Evolutionary conservation across 2,888 invertebrate genomes (phyloP), one percentile per base, ranked within the genome.

Genomic region (Argynnis bischoffii): DNA sequence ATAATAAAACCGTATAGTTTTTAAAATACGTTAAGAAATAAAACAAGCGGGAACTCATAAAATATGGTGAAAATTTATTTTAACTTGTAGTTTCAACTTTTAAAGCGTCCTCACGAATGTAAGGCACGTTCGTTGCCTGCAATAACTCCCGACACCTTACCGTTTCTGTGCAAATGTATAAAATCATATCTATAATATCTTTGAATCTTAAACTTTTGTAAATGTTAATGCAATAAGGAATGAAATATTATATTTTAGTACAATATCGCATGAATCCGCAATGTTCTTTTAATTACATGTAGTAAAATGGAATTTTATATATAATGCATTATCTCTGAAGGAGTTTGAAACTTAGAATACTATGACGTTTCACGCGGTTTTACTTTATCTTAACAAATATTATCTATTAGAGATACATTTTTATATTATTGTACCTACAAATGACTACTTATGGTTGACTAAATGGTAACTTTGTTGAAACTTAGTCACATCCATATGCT

Each of bases 31-130:
- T 16, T 35, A 60, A 60, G 60, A 60, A 60, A 60, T 51, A 51
- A 16, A 31, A 51, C 50, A 60, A 35, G 55, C 47, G 31, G 69
- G 55, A 69, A 65, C 64, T 53, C 47, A 35, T 66, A 47, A 65
- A 66, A 66, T 66, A 69, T 66, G 53, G 69, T 41, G 54, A 50
- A 50, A 60, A 63, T 26, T 57, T 51, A 54, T 59, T 66, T 59
- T 64, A 69, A 67, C 54, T 31, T 51, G 64, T 57, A 66, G 60
- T 55, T 60, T 31, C 50, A 60, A 69, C 61, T 66, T 61, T 61
- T 60, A 69, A 57, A 57, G 66, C 60, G 55, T 51, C 63, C 60
- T 61, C 61, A 64, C 64, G 57, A 67, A 67, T 67, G 67, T 67
- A 57, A 56, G 64, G 60, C 67, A 67, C 70, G 70, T 69, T 51